Evolutionary conservation across 2,113 vertebrate genomes (phyloP).

Genomic region (Ifrita kowaldi): DNA sequence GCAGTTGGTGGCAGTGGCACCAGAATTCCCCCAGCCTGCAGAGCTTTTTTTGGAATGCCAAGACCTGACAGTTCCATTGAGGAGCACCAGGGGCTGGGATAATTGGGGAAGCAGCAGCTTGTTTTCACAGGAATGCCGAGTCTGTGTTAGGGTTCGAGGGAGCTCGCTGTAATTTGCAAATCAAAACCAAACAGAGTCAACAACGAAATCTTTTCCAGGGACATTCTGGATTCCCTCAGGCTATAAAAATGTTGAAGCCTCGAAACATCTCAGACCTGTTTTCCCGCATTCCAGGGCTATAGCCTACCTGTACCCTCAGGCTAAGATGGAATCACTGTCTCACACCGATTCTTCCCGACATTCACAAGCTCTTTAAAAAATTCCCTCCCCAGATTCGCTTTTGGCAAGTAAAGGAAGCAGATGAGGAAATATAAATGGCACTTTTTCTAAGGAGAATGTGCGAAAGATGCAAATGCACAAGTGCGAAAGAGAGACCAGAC

Average conservation of each 20-base stretch:
- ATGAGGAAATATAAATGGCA: background rate
- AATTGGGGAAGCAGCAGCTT: background rate
- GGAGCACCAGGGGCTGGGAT: background rate
- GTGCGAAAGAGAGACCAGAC: background rate
- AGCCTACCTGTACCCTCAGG: background rate
- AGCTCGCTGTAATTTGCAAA: background rate
- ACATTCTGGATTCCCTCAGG: background rate
- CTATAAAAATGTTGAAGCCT: conserved; percentile 2
- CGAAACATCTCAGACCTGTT: background rate
- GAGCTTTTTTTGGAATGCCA: background rate
- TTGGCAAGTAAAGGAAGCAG: background rate
- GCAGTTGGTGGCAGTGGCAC: background rate
- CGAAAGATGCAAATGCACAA: background rate
- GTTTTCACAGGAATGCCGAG: background rate
- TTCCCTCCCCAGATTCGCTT: background rate
- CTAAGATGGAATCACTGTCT: background rate
- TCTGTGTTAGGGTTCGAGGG: background rate
- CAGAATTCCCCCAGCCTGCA: background rate
- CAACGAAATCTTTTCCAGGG: background rate
- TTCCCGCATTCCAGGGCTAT: background rate
- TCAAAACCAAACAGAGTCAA: background rate
- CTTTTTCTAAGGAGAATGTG: background rate
- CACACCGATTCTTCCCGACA: background rate
- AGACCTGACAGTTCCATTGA: background rate
- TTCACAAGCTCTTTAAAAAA: background rate